phyloP scores from a whole-genome alignment of 2,113 vertebrate genomes.

The Spilogale gracilis region DNA sequence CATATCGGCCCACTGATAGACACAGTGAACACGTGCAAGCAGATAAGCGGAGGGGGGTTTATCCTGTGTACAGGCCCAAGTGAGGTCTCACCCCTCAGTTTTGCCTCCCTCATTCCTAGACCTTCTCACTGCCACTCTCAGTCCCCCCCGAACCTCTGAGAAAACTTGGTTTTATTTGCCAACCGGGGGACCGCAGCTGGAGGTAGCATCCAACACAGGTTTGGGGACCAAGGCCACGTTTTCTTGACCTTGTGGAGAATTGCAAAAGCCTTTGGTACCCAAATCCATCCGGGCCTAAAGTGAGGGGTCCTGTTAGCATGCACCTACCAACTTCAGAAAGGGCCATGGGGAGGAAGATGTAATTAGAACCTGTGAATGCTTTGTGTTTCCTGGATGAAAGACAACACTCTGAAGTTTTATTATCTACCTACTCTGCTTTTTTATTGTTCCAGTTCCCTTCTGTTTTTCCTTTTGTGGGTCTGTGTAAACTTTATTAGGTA shows the following conservation, averaged over 20 bases:
- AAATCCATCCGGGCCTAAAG: not conserved
- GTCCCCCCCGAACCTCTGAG: not conserved
- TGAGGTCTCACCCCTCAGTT: not conserved
- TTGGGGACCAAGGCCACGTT: not conserved
- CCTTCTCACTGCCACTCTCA: not conserved
- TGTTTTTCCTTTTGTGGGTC: slow-evolving; percentile 62
- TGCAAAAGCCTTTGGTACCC: not conserved
- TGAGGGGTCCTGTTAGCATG: not conserved
- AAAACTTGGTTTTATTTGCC: not conserved
- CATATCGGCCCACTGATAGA: not conserved
- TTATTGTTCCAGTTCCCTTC: slow-evolving; percentile 44
- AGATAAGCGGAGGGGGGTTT: not conserved
- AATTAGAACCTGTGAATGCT: not conserved
- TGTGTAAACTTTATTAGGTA: slow-evolving; percentile 67
- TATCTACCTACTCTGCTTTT: slow-evolving; percentile 61
- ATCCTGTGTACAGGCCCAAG: not conserved
- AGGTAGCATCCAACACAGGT: not conserved
- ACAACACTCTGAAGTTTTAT: slow-evolving; percentile 52
- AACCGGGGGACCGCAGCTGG: not conserved
- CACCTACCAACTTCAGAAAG: not conserved
- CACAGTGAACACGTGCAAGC: rapidly evolving
- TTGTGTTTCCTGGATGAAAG: slow-evolving; percentile 61
- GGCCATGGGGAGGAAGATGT: not conserved
- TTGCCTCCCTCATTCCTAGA: not conserved
- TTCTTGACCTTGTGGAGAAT: not conserved